These are phyloP conservation scores for Drosophila neotestacea DNA, from an alignment of 2,888 invertebrate genomes.

Conservation along the genomic window DNA sequence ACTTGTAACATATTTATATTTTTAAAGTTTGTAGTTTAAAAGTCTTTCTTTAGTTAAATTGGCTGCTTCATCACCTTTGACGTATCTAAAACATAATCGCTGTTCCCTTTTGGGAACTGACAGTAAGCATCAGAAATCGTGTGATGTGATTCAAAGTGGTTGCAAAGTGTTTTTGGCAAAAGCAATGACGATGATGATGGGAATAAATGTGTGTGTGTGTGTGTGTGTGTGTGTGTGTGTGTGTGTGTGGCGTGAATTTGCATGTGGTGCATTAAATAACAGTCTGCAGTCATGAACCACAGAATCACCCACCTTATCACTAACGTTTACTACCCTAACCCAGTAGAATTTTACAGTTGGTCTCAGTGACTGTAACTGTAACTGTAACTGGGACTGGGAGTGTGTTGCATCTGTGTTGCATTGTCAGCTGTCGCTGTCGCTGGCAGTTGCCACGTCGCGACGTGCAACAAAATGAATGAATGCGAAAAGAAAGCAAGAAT, in stretches of 20 bases:
- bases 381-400: not conserved
- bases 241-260: constrained; percentile 16
- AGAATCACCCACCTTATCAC: not conserved
- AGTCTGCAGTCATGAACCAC: constrained; percentile 10
- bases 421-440: constrained; percentile 47
- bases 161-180: constrained; percentile 6
- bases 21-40: not conserved
- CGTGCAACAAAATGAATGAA: constrained; percentile 51
- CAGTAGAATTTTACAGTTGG: not conserved
- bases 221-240: constrained; percentile 11
- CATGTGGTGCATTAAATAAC: constrained; percentile 43
- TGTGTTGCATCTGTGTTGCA: constrained; percentile 15
- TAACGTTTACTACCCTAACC: not conserved
- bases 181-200: constrained; percentile 24
- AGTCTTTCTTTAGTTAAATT: not conserved
- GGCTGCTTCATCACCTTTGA: not conserved
- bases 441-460: constrained; percentile 23
- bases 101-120: not conserved
- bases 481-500: constrained; percentile 54
- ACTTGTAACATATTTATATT: too few species aligned
- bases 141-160: constrained; percentile 6
- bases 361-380: not conserved
- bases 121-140: not conserved
- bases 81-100: not conserved
- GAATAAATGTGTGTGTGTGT: constrained; percentile 29